phyloP scores from a whole-genome alignment of 1,140 invertebrate genomes.

The Bombus soroeensis region DNA sequence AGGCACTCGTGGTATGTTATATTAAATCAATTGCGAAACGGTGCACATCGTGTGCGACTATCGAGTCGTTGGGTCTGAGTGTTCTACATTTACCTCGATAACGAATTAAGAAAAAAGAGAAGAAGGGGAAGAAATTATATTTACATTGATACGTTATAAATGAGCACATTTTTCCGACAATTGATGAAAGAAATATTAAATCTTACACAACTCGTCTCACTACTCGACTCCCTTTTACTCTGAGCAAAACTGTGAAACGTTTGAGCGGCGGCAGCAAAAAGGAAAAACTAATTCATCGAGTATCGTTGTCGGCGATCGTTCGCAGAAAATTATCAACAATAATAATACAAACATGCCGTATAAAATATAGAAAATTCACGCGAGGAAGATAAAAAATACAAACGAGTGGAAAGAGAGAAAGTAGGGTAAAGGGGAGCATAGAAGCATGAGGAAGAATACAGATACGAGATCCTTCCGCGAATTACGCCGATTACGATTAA shows the following conservation, averaged over 20 bases:
- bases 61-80: neutral
- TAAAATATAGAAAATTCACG: slow-evolving; percentile 63
- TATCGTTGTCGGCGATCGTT: slow-evolving; percentile 23
- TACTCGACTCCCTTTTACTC: slow-evolving; percentile 50
- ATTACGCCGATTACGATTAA: slow-evolving; percentile 74
- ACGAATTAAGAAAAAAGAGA: neutral
- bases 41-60: neutral
- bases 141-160: slow-evolving; percentile 61
- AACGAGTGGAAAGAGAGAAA: neutral
- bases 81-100: neutral
- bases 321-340: slow-evolving; percentile 33
- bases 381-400: slow-evolving; percentile 45
- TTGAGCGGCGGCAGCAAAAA: slow-evolving; percentile 38
- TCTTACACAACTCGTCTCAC: slow-evolving; percentile 59
- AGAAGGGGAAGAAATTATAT: neutral
- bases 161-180: slow-evolving; percentile 72
- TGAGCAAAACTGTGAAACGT: slow-evolving; percentile 25
- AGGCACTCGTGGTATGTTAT: slow-evolving; percentile 66
- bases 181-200: slow-evolving; percentile 69
- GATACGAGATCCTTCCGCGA: slow-evolving; percentile 60
- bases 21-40: slow-evolving; percentile 47
- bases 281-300: slow-evolving; percentile 4
- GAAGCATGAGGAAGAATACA: slow-evolving; percentile 19
- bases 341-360: slow-evolving; percentile 60
- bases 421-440: neutral